Evolutionary conservation across 2,797 vertebrate species (phyloP), one percentile per base, ranked within the genome.

Genomic region (Clarias fuscus): DNA sequence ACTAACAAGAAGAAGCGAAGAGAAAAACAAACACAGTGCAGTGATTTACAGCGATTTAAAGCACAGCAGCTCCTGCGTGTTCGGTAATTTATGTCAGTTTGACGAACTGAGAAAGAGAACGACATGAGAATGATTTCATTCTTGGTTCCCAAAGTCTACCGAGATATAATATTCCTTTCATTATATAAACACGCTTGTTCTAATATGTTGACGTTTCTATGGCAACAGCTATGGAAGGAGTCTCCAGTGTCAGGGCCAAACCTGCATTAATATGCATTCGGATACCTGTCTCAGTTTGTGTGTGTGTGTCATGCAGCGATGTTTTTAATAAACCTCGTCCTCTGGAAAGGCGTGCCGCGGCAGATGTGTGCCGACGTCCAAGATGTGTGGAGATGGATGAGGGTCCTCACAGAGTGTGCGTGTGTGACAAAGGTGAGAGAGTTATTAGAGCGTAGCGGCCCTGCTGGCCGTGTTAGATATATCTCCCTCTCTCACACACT

Each of bases 381-480:
- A 84, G 77, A 65, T n/a, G 53, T 22, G 80, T n/a, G 71, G 83
- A 84, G 89, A 90, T 84, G 65, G 85, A 88, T 85, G 85, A 86
- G 72, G 86, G 85, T 87, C 59, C n/a, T 85, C 22, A 7, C 58
- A 75, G 68, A 87, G 68, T 87, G 80, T 48, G 30, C 1, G 30
- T 30, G 30, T 30, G 30, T 30, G 79, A 48, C 61, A 65, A 86
- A 68, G 87, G 40, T 85, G 79, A 79, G 87, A 33, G 81, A 87
- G 85, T 91, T 91, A 91, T 89, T 87, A 89, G 90, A 91, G 89
- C 89, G 56, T 90, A 84, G 68, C 15, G 67, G 68, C 58, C 82
- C 88, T 82, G 75, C 77, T 86, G 84, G 89, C 85, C 73, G 79
- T 85, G 58, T 89, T 83, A 86, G 85, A 88, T 43, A 7, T 43